Percentiles rank a stretch among this genome's conserved stretches.
Evolutionary conservation across 2,113 vertebrate species (phyloP).

Genomic region (Mus pahari): DNA sequence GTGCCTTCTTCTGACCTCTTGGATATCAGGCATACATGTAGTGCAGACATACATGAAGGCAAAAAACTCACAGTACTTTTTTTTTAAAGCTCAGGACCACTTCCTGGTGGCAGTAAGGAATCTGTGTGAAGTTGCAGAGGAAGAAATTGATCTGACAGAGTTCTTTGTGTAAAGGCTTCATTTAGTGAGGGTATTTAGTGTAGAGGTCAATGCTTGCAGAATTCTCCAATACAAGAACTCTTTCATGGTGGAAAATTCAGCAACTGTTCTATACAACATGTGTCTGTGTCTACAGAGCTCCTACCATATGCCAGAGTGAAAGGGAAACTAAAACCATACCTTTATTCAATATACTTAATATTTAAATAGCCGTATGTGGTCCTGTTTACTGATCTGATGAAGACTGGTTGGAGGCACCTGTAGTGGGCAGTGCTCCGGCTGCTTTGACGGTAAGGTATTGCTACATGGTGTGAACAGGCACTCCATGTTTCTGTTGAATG

Average conservation of each 20-base stretch:
- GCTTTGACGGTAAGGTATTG: not conserved
- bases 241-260: not conserved
- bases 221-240: not conserved
- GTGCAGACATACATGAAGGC: not conserved
- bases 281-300: not conserved
- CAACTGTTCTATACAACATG: not conserved
- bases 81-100: not conserved
- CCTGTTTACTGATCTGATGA: not conserved
- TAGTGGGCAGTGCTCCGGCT: not conserved
- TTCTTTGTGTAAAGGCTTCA: not conserved
- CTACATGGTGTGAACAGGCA: accelerated
- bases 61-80: not conserved
- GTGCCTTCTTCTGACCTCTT: not conserved
- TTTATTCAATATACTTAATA: not conserved
- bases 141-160: not conserved
- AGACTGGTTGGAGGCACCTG: not conserved
- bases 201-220: not conserved
- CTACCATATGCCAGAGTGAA: not conserved
- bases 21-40: not conserved
- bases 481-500: not conserved
- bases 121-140: not conserved
- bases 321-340: not conserved
- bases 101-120: not conserved
- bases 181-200: not conserved
- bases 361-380: not conserved